phyloP scores from a whole-genome alignment of 2,888 invertebrate genomes.

The Lasioglossum malachurum region DNA sequence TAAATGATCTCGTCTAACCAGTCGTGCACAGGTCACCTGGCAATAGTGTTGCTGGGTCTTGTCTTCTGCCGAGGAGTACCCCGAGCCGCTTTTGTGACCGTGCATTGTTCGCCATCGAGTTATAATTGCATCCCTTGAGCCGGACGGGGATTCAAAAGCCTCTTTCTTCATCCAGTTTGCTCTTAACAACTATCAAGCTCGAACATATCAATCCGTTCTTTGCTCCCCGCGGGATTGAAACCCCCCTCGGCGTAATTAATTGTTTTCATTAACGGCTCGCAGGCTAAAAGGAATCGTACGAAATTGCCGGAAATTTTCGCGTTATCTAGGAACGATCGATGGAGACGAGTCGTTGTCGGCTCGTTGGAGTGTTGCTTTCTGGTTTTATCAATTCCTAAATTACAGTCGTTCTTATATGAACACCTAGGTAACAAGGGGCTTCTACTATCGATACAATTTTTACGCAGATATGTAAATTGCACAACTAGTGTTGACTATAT shows the following conservation, averaged over 20 bases:
- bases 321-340: neutral
- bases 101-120: slow-evolving; percentile 22
- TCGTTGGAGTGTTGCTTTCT: neutral
- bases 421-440: neutral
- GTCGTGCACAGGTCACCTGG: neutral
- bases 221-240: neutral
- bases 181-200: neutral
- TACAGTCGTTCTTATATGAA: neutral
- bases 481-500: neutral
- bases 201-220: slow-evolving; percentile 21
- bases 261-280: neutral
- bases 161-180: slow-evolving; percentile 3
- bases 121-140: slow-evolving; percentile 46
- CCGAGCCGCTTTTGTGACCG: slow-evolving; percentile 15
- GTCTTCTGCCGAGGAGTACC: slow-evolving; percentile 9
- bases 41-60: neutral
- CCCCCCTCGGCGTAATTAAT: neutral
- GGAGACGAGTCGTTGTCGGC: neutral
- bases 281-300: neutral
- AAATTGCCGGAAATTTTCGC: neutral
- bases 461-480: neutral
- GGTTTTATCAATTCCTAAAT: neutral
- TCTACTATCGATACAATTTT: neutral
- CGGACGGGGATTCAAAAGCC: slow-evolving; percentile 8
- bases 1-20: slow-evolving; percentile 4